These are phyloP conservation scores for Xylota segnis DNA, from an alignment of 2,888 invertebrate genomes.

Conservation along the genomic window DNA sequence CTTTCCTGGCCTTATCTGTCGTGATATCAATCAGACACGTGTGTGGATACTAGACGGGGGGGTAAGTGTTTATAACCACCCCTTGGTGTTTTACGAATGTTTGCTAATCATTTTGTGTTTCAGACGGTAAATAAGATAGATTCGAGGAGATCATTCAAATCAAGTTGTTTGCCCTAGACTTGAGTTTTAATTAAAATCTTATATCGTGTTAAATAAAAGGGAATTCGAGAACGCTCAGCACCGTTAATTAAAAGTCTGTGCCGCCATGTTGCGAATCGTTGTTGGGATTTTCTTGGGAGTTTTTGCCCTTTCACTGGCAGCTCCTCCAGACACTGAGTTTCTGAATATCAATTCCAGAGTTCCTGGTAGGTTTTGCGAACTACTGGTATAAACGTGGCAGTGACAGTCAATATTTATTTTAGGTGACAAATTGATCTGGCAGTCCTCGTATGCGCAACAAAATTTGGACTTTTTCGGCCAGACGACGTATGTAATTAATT, in stretches of 20 bases:
- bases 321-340: constrained; percentile 10
- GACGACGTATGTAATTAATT: constrained; percentile 18
- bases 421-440: constrained; percentile 55
- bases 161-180: neutral
- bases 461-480: constrained; percentile 34
- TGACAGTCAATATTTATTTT: neutral
- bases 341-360: constrained; percentile 18
- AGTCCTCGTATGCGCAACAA: constrained; percentile 33
- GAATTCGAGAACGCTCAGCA: too few relatives aligned
- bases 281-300: constrained; percentile 12
- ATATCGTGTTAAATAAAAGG: neutral
- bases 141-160: neutral
- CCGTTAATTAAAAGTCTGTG: neutral
- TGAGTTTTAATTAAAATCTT: neutral
- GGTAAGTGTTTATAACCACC: neutral
- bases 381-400: neutral
- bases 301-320: constrained; percentile 20
- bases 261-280: constrained; percentile 10
- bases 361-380: constrained; percentile 37
- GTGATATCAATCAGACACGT: neutral
- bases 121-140: neutral
- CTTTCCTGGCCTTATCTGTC: neutral
- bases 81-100: neutral
- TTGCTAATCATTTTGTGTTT: neutral
- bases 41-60: neutral